Base-by-base conservation (phyloP, 2,113 vertebrate genomes). In the Panurus biarmicus region DNA sequence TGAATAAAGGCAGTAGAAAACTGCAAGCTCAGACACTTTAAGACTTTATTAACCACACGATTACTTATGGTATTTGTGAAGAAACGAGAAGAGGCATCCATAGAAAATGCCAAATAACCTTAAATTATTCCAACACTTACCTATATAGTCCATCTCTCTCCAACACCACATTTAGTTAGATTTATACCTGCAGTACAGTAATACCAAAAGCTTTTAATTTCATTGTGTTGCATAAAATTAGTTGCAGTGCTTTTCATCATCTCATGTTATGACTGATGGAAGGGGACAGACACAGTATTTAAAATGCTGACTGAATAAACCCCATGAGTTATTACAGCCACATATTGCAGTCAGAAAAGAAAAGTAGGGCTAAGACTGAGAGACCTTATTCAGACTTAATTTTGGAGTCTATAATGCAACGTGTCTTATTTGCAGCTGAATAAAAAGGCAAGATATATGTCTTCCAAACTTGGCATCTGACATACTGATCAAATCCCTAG, bases 151-250 rank as follows among this genome's bases (percentile, higher is more conserved):
- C 82, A 84, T 77, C 66, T 82, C 73, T 69, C 44, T 81, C 58
- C 73, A 92, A 22, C 40, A 81, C 58, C 62, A 73, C 81, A 58
- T 85, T 93, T 93, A 84, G 51, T 93, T 90, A 94, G 86, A 88
- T 94, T 97, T 94, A 96, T 96, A 87, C 80, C 64, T 87, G 17
- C 54, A 73, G 45, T 62, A 85, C n/a, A 44, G 77, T 73, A 81
- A 89, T 89, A 90, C 38, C 38, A 90, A 90, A 93, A 87, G 79
- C 70, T 96, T 95, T 96, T 95, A 84, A 91, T 90, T 90, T 94
- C 91, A 94, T 97, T 96, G 89, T 66, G 77, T 85, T 85, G 94
- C 92, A 96, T 93, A 95, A 92, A 93, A 96, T 95, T 89, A 92
- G 61, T 64, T 78, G 66, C 74, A 78, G n/a, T 44, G 65, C 66